These are phyloP conservation scores for Drosophila anceps DNA, from an alignment of 2,888 invertebrate species.

Conservation along the genomic window DNA sequence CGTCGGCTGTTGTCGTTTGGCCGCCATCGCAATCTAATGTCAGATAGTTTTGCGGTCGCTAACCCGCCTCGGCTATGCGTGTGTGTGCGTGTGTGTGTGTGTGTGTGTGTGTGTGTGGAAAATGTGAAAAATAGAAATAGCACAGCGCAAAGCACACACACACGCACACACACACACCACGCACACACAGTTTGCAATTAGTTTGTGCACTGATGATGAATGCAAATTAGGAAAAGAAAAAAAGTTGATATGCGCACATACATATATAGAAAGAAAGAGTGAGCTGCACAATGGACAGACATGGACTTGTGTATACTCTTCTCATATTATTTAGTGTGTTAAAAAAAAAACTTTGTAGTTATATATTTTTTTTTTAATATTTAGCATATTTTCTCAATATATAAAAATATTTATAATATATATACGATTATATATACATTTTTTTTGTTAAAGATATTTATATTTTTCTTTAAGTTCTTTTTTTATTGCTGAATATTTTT, in stretches of 20 bases:
- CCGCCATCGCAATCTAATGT: slow-evolving; percentile 85
- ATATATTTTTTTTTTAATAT: too few relatives aligned
- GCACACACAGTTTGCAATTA: slow-evolving; percentile 64
- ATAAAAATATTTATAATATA: not conserved
- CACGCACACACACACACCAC: slow-evolving; percentile 21
- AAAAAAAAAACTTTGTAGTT: too few relatives aligned
- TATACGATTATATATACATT: not conserved
- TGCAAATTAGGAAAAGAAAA: slow-evolving; percentile 74
- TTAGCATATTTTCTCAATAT: too few relatives aligned
- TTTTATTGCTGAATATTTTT: too few relatives aligned
- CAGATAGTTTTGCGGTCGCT: slow-evolving; percentile 86
- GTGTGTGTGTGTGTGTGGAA: slow-evolving; percentile 34
- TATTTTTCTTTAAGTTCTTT: too few relatives aligned
- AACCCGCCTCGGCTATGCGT: slow-evolving; percentile 74
- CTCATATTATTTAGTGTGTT: not conserved
- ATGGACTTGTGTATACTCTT: slow-evolving; percentile 22
- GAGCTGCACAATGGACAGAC: not conserved
- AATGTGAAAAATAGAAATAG: slow-evolving; percentile 68
- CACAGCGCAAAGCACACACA: slow-evolving; percentile 48
- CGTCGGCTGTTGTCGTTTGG: slow-evolving; percentile 85
- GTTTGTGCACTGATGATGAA: slow-evolving; percentile 77
- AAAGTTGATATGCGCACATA: not conserved
- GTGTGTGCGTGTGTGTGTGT: slow-evolving; percentile 28
- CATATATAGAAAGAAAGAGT: slow-evolving; percentile 24
- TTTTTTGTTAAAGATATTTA: too few relatives aligned